These are phyloP conservation scores for Gordius sp. DNA, from an alignment of 2,888 invertebrate species.

Conservation along the genomic window DNA sequence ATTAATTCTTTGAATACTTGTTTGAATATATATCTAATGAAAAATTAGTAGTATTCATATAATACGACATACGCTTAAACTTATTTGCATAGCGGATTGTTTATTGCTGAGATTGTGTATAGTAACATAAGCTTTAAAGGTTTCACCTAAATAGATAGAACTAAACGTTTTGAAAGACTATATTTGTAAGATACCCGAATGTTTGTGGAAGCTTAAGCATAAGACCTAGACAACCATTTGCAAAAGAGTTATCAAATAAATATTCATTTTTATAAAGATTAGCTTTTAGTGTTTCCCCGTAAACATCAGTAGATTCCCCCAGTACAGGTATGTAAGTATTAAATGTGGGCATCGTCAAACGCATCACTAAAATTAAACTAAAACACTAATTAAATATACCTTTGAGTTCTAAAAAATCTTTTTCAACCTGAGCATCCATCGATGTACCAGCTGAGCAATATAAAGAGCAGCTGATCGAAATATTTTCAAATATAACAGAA, in stretches of 20 bases:
- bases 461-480: too few relatives aligned
- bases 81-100: not conserved
- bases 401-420: not conserved
- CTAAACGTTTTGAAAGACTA: not conserved
- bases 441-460: too few relatives aligned
- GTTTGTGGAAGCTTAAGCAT: conserved; percentile 1
- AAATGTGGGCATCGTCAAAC: not conserved
- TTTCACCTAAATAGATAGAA: conserved; percentile 12
- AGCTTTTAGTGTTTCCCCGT: not conserved
- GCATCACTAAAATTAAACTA: conserved; percentile 10
- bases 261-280: not conserved
- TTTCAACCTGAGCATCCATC: too few relatives aligned
- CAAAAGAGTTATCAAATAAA: not conserved
- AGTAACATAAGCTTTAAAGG: conserved; percentile 6
- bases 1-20: conserved; percentile 1
- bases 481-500: too few relatives aligned
- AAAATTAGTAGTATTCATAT: not conserved
- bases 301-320: not conserved
- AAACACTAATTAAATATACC: not conserved
- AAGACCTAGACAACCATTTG: not conserved
- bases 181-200: conserved; percentile 3
- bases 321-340: not conserved
- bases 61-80: not conserved
- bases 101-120: not conserved
- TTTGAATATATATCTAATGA: conserved; percentile 9